phyloP scores from a whole-genome alignment of 2,113 vertebrate species.

The Scomber japonicus region DNA sequence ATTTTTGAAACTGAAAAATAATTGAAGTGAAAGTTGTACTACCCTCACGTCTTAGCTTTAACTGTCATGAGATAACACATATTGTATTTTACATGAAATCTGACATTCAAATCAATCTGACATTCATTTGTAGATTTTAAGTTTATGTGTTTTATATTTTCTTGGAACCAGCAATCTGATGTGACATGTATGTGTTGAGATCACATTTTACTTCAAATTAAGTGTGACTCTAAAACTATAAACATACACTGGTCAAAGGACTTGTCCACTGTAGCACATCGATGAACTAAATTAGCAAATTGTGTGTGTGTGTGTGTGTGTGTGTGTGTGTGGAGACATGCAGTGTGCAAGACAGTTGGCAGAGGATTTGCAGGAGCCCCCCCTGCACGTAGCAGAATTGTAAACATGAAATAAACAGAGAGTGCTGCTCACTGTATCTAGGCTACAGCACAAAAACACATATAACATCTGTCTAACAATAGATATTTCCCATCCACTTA shows the following conservation, averaged over 20 bases:
- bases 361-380: slow-evolving; percentile 19
- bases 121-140: too few relatives aligned
- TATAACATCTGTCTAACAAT: slow-evolving; percentile 47
- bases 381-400: neutral
- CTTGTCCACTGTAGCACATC: neutral
- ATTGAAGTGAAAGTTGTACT: too few relatives aligned
- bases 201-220: too few relatives aligned
- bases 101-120: too few relatives aligned
- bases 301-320: neutral
- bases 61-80: too few relatives aligned
- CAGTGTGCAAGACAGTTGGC: neutral
- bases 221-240: too few relatives aligned
- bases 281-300: neutral
- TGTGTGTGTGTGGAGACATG: neutral
- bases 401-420: slow-evolving; percentile 47
- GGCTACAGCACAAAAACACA: slow-evolving; percentile 48
- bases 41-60: too few relatives aligned
- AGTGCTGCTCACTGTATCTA: slow-evolving; percentile 41
- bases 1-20: too few relatives aligned
- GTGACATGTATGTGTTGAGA: too few relatives aligned
- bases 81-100: too few relatives aligned
- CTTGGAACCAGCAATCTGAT: too few relatives aligned
- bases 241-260: neutral
- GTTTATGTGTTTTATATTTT: too few relatives aligned
- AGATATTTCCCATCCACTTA: slow-evolving; percentile 32